phyloP scores from a whole-genome alignment of 2,113 vertebrate genomes.

The Petaurus breviceps region DNA sequence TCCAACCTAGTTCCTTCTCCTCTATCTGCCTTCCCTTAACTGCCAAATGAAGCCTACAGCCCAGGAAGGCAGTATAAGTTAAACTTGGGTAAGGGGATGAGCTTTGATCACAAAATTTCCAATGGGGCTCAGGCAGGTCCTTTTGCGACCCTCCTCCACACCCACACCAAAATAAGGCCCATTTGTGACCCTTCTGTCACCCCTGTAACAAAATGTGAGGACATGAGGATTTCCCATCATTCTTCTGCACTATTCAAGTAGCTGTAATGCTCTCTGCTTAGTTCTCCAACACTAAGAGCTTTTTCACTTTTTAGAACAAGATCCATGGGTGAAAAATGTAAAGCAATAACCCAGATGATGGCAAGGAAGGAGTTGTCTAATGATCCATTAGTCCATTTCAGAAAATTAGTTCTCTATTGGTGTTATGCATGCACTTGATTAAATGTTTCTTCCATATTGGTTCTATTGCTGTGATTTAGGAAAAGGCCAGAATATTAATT shows the following conservation, averaged over 20 bases:
- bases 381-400: not conserved
- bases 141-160: not conserved
- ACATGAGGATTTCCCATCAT: not conserved
- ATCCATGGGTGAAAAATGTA: not conserved
- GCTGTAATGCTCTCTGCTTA: not conserved
- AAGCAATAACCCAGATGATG: not conserved
- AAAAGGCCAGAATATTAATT: slow-evolving; percentile 29
- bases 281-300: not conserved
- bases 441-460: not conserved
- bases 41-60: slow-evolving; percentile 71
- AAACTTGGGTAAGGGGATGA: not conserved
- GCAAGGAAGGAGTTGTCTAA: not conserved
- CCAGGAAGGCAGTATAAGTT: slow-evolving; percentile 74
- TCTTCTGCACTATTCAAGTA: not conserved
- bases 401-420: not conserved
- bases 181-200: slow-evolving; percentile 56
- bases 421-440: not conserved
- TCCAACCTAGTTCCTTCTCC: slow-evolving; percentile 26
- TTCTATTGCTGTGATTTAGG: slow-evolving; percentile 35
- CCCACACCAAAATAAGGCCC: slow-evolving; percentile 24
- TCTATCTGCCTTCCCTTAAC: too few relatives aligned
- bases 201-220: not conserved
- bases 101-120: not conserved
- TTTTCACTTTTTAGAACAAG: not conserved
- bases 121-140: not conserved